phyloP scores from a whole-genome alignment of 1,140 invertebrate genomes.

The Dendroctonus valens region DNA sequence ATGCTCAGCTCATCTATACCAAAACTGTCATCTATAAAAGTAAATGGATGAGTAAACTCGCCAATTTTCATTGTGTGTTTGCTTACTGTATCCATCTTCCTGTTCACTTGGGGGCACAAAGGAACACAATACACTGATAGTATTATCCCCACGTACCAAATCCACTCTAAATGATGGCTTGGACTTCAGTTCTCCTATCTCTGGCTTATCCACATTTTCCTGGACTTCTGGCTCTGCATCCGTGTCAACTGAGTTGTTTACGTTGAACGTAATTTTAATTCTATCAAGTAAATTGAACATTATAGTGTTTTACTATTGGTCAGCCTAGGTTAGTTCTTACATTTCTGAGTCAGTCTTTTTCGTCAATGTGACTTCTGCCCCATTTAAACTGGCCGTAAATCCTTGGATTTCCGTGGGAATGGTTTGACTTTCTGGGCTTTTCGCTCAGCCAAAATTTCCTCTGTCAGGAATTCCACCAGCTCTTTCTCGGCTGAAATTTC shows the following conservation, averaged over 20 bases:
- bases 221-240: slow-evolving; percentile 67
- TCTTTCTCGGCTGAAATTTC: slow-evolving; percentile 73
- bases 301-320: slow-evolving; percentile 21
- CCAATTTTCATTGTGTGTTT: neutral
- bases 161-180: slow-evolving; percentile 86
- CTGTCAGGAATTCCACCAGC: slow-evolving; percentile 79
- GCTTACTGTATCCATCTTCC: slow-evolving; percentile 71
- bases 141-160: slow-evolving; percentile 70
- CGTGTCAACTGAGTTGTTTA: slow-evolving; percentile 87
- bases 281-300: slow-evolving; percentile 52
- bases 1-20: slow-evolving; percentile 86
- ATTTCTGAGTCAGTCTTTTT: slow-evolving; percentile 73
- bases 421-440: slow-evolving; percentile 74
- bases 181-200: slow-evolving; percentile 78
- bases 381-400: slow-evolving; percentile 72
- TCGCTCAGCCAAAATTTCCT: slow-evolving; percentile 85
- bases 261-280: slow-evolving; percentile 77
- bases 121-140: slow-evolving; percentile 79
- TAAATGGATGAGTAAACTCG: slow-evolving; percentile 5
- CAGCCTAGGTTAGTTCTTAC: slow-evolving; percentile 55
- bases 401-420: slow-evolving; percentile 75
- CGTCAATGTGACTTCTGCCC: slow-evolving; percentile 74
- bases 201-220: slow-evolving; percentile 63
- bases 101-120: slow-evolving; percentile 65
- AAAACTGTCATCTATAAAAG: slow-evolving; percentile 72